phyloP scores from a whole-genome alignment of 2,113 vertebrate species.

The Aythya baeri region DNA sequence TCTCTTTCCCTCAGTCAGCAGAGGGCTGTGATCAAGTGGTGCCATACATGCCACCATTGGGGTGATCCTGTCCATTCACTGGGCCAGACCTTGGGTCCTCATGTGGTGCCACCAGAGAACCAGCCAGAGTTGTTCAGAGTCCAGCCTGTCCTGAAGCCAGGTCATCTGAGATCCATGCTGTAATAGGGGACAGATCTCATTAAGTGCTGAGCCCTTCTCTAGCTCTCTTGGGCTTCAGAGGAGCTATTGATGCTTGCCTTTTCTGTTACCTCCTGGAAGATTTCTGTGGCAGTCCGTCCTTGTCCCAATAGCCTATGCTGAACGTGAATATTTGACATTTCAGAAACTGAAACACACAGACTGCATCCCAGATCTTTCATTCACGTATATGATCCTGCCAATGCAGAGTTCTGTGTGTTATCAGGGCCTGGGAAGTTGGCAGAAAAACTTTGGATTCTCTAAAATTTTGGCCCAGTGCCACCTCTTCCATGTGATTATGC shows the following conservation, averaged over 20 bases:
- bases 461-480: not conserved
- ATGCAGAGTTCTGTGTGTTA: not conserved
- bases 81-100: not conserved
- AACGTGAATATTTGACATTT: not conserved
- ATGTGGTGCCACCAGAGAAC: not conserved
- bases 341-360: not conserved
- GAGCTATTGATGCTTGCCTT: rapidly evolving
- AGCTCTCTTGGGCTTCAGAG: not conserved
- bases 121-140: not conserved
- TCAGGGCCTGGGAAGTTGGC: not conserved
- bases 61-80: not conserved
- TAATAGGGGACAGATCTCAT: not conserved
- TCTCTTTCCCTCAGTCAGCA: not conserved
- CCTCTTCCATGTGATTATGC: not conserved
- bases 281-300: not conserved
- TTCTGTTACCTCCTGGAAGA: not conserved
- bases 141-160: not conserved
- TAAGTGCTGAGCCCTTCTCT: not conserved
- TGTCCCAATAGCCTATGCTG: not conserved
- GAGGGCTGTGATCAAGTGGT: not conserved
- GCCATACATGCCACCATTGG: not conserved
- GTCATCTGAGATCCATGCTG: not conserved
- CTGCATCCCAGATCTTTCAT: not conserved
- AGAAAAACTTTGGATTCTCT: not conserved
- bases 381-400: not conserved